Conservation (phyloP, 1,140 invertebrate genomes). For the Arion vulgaris region DNA sequence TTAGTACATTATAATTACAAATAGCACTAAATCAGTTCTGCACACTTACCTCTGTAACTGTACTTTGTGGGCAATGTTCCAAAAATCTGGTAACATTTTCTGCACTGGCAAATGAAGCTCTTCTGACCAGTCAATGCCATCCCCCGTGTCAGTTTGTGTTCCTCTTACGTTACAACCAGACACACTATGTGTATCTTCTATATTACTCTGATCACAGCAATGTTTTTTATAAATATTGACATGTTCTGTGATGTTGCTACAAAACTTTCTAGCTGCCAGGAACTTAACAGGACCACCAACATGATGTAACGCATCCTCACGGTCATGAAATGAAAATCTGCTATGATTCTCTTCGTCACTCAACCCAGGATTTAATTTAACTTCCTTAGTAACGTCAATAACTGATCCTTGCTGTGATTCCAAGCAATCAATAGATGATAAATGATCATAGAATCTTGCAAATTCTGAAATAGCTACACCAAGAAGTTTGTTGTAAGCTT, state of each 20-base stretch:
- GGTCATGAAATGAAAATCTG: not conserved
- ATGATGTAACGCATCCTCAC: not conserved
- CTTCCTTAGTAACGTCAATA: not conserved
- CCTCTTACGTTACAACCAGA: not conserved
- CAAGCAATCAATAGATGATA: constrained; percentile 12
- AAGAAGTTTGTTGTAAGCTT: not conserved
- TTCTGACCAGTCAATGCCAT: not conserved
- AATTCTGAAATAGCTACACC: not conserved
- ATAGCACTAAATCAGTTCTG: not conserved
- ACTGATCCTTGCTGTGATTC: not conserved
- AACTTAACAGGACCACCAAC: not conserved
- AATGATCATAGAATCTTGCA: constrained; percentile 8
- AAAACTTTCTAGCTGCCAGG: constrained; percentile 9
- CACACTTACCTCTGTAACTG: not conserved
- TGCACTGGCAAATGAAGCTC: constrained; percentile 21
- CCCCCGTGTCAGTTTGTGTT: not conserved
- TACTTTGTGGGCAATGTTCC: not conserved
- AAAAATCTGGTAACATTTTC: constrained; percentile 11
- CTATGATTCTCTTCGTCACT: constrained; percentile 1
- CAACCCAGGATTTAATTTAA: constrained; percentile 6
- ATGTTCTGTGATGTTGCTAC: not conserved
- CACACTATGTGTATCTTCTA: not conserved
- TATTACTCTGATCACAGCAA: not conserved
- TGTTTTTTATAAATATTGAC: not conserved
- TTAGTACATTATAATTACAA: no score